Conservation (phyloP, 2,888 invertebrate genomes). For the Synanthedon andrenaeformis region DNA sequence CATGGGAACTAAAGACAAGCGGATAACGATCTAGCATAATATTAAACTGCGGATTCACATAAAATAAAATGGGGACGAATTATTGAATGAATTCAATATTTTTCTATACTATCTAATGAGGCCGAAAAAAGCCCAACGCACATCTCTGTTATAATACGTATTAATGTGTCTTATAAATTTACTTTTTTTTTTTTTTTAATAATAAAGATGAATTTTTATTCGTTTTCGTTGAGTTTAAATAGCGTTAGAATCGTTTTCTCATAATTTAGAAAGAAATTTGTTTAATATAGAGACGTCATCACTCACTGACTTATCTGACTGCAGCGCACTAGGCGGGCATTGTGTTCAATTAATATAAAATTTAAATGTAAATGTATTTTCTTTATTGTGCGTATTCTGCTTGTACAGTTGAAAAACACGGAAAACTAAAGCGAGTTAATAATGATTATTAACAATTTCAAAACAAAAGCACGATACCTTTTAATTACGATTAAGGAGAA, state of each 20-base stretch:
- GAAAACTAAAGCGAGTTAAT: not conserved
- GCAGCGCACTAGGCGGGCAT: not conserved
- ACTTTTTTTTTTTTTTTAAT: not conserved
- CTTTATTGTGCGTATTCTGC: not conserved
- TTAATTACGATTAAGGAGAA: constrained; percentile 41
- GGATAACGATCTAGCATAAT: too few relatives aligned
- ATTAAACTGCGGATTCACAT: too few relatives aligned
- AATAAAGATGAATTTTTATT: not conserved
- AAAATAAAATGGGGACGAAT: too few relatives aligned
- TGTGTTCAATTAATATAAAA: not conserved
- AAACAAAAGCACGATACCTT: constrained; percentile 31
- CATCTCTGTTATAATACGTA: not conserved
- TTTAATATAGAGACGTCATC: not conserved
- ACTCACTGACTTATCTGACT: not conserved
- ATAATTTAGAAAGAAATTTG: not conserved
- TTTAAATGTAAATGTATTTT: not conserved
- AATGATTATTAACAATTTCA: not conserved
- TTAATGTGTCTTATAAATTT: not conserved
- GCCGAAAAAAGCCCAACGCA: not conserved
- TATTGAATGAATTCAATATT: too few relatives aligned
- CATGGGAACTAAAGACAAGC: too few relatives aligned
- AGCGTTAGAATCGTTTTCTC: not conserved
- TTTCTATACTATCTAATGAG: too few relatives aligned
- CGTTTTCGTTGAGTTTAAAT: not conserved
- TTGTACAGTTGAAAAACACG: not conserved